These are phyloP conservation scores for Anodontia alba DNA, from an alignment of 2,888 invertebrate species.

Conservation along the genomic window DNA sequence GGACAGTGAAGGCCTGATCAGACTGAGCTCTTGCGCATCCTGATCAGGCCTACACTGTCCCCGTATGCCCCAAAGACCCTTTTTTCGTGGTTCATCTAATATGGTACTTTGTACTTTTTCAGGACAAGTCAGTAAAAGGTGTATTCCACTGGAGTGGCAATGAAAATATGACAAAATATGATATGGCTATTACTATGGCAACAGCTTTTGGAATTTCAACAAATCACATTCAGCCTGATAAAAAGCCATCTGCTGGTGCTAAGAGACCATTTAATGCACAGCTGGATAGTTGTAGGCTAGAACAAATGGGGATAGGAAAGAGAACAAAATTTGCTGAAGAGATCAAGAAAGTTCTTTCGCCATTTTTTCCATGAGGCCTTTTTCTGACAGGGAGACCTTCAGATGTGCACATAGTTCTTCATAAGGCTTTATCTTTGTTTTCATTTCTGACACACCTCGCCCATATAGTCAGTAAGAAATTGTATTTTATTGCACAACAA, in stretches of 20 bases:
- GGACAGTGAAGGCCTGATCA: no score
- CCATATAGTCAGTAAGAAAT: no score
- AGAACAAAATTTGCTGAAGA: conserved; percentile 84
- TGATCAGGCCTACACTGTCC: no score
- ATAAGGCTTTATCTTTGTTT: no score
- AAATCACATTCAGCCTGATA: conserved; percentile 83
- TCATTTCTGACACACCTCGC: no score
- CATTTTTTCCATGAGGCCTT: conserved; percentile 29
- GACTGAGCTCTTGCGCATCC: no score
- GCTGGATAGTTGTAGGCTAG: conserved; percentile 81
- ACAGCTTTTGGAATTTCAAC: conserved; percentile 83
- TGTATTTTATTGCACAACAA: no score
- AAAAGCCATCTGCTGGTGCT: conserved; percentile 77
- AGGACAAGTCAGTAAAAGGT: conserved; percentile 82
- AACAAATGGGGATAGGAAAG: conserved; percentile 80
- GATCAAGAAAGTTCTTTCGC: conserved; percentile 74
- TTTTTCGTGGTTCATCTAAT: no score
- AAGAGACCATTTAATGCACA: conserved; percentile 85
- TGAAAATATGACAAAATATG: conserved; percentile 86
- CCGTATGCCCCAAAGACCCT: no score
- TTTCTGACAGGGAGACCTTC: no score
- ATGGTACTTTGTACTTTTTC: conserved; percentile 47
- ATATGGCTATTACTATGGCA: conserved; percentile 86
- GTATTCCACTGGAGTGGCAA: conserved; percentile 86
- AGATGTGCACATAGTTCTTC: no score